A percentile compares a stretch with the other conserved stretches of the same genome.
Evolutionary conservation across 1,140 invertebrate genomes (phyloP).

Genomic region (Helicoverpa armigera): DNA sequence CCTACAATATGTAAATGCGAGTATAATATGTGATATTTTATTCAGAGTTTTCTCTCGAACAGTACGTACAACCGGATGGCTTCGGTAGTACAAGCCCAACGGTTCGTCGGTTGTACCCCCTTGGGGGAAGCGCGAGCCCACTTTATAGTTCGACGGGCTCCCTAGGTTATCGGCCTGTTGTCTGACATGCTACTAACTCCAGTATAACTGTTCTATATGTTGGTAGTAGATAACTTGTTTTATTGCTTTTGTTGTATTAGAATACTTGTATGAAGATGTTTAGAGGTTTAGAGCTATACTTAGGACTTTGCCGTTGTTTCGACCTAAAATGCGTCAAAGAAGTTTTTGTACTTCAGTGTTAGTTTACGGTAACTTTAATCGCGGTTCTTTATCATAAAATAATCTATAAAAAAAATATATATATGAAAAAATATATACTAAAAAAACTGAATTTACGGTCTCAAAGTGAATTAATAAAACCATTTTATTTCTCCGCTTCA

Average conservation of each 20-base stretch:
- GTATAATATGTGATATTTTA: slow-evolving; percentile 8
- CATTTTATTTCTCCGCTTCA: slow-evolving; percentile 20
- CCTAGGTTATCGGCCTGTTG: slow-evolving; percentile 41
- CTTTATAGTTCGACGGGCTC: slow-evolving; percentile 39
- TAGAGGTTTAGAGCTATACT: background rate
- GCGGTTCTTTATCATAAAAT: no score
- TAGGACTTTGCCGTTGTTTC: no score
- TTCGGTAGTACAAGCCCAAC: slow-evolving; percentile 13
- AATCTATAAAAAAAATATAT: no score
- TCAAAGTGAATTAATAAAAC: background rate
- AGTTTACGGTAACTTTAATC: no score
- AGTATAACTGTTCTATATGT: slow-evolving; percentile 26
- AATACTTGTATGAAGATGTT: background rate
- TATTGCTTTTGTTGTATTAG: slow-evolving; percentile 19
- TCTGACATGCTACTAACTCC: slow-evolving; percentile 42
- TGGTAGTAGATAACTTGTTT: slow-evolving; percentile 3
- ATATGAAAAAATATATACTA: no score
- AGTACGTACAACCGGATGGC: slow-evolving; percentile 22
- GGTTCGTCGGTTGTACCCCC: slow-evolving; percentile 23
- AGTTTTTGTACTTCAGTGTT: no score
- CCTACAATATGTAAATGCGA: background rate
- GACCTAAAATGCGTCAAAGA: no score
- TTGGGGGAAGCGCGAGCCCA: slow-evolving; percentile 33
- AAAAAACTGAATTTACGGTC: no score
- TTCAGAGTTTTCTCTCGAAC: slow-evolving; percentile 8